Conservation (phyloP, 2,113 vertebrate genomes). For the Probosciger aterrimus region DNA sequence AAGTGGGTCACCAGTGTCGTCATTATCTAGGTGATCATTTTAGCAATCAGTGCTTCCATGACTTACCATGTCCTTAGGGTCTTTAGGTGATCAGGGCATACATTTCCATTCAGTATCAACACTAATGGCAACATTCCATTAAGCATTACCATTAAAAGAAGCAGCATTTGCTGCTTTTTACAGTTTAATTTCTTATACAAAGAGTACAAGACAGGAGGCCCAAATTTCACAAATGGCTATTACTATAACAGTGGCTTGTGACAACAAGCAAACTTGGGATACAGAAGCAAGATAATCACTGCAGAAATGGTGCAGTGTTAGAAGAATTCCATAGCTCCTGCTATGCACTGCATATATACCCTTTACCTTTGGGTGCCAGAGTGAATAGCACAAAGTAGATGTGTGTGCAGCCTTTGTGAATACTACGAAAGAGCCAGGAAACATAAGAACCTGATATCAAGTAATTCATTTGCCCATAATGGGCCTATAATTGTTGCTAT, state of each 20-base stretch:
- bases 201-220: too few species aligned
- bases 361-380: neutral
- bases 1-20: neutral
- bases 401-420: neutral
- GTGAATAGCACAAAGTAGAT: neutral
- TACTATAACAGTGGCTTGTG: neutral
- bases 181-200: neutral
- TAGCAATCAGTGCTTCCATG: neutral
- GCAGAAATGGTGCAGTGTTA: neutral
- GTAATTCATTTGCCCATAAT: slow-evolving; percentile 38
- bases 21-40: neutral
- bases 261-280: neutral
- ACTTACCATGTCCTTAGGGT: rapidly evolving
- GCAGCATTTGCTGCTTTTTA: neutral
- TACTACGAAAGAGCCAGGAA: neutral
- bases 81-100: neutral
- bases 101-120: neutral
- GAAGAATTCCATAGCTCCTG: neutral
- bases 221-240: neutral
- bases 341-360: rapidly evolving
- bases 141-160: neutral
- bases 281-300: neutral
- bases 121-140: neutral
- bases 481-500: slow-evolving; percentile 42
- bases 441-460: neutral